A percentile compares a stretch with the other conserved stretches of the same genome.
Conservation (phyloP, 2,797 vertebrate species). For the Morus bassanus region DNA sequence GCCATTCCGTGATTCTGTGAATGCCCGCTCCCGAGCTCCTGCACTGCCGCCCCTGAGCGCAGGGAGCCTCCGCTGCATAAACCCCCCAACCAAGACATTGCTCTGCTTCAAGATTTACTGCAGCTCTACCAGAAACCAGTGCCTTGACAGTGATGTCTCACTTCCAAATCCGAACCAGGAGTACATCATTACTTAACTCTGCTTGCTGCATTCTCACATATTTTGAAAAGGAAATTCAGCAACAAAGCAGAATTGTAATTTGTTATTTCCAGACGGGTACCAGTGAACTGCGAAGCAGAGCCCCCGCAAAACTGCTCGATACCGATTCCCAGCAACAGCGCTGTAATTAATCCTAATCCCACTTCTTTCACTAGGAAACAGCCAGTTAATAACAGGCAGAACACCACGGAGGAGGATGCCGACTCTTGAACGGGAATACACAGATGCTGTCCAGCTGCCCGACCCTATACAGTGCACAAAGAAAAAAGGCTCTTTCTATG, state of each 20-base stretch:
- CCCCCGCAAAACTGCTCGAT: background rate
- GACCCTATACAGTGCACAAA: accelerated
- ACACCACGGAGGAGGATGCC: background rate
- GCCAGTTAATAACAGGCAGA: background rate
- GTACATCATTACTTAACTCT: background rate
- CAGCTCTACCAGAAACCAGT: background rate
- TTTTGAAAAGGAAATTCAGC: background rate
- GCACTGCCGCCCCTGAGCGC: background rate
- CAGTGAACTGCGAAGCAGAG: background rate
- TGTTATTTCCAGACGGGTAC: background rate
- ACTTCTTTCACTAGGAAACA: background rate
- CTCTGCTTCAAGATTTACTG: background rate
- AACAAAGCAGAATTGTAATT: accelerated
- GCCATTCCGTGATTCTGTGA: too few relatives aligned
- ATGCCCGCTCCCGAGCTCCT: background rate
- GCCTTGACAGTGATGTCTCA: background rate
- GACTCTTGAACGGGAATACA: accelerated
- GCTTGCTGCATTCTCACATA: accelerated
- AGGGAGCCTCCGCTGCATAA: background rate
- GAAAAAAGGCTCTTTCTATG: background rate
- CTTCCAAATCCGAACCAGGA: background rate
- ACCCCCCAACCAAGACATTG: accelerated
- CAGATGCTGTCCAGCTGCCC: background rate
- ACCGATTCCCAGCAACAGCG: background rate
- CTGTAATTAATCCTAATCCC: background rate